Evolutionary conservation across 2,888 invertebrate genomes (phyloP).

Genomic region (Troides aeacus): DNA sequence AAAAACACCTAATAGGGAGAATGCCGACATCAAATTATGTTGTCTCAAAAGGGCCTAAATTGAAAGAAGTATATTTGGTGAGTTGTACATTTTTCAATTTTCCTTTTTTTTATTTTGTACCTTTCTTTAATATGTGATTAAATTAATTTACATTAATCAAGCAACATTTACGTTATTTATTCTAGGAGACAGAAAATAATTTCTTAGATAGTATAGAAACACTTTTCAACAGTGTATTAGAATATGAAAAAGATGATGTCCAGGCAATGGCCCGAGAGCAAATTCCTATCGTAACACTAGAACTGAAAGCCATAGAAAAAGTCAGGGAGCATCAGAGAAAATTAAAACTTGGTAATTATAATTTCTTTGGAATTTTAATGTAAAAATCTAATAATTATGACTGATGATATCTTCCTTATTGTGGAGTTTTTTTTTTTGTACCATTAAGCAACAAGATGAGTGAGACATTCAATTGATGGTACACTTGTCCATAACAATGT

Average conservation of each 20-base stretch:
- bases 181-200: slow-evolving; percentile 61
- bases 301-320: slow-evolving; percentile 82
- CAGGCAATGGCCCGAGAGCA: slow-evolving; percentile 82
- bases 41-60: slow-evolving; percentile 39
- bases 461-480: too few relatives aligned
- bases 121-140: neutral
- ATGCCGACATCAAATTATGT: slow-evolving; percentile 15
- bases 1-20: slow-evolving; percentile 28
- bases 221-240: slow-evolving; percentile 80
- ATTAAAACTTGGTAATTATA: slow-evolving; percentile 72
- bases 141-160: neutral
- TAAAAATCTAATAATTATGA: neutral
- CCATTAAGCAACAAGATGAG: too few relatives aligned
- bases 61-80: slow-evolving; percentile 71
- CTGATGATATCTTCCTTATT: neutral
- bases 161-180: slow-evolving; percentile 12
- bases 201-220: slow-evolving; percentile 54
- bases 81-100: slow-evolving; percentile 22
- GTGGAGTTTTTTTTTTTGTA: too few relatives aligned
- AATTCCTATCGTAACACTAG: slow-evolving; percentile 84
- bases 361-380: neutral
- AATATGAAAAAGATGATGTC: slow-evolving; percentile 85
- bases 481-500: too few relatives aligned
- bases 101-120: neutral
- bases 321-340: slow-evolving; percentile 82